Base-by-base conservation (phyloP, 2,888 invertebrate species). In the Cephus runcator region DNA sequence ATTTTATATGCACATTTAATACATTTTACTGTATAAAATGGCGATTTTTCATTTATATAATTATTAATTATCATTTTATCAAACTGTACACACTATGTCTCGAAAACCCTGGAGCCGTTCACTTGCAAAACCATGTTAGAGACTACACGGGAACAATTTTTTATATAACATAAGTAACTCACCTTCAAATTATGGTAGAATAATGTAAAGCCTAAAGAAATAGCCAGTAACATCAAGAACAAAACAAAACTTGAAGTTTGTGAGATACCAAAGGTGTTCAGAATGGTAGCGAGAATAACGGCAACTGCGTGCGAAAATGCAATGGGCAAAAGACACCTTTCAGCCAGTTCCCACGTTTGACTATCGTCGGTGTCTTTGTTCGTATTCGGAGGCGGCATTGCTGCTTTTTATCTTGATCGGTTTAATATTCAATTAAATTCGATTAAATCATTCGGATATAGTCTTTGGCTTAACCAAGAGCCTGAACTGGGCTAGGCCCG, bases 161-260 rank as follows among this genome's bases (percentile, higher is more conserved):
- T 23, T 56, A 56, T 23, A 35, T 12, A 35, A 34, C 74, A 12
- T 34, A 33, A 33, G 11, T 40, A n/a, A 90, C 93, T 93, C 92
- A 96, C 97, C 95, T 96, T 96, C 75, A 97, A 93, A 89, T 96
- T 96, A 88, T 96, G 96, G 92, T 96, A 97, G 92, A 96, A 97
- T 91, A 96, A 93, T 12, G 96, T 95, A 3, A 95, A 95, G 35
- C 96, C 96, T 81, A 95, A 93, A 75, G 95, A 95, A 87, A 96
- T 93, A 75, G 95, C 93, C 73, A 92, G 82, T 89, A 96, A 95
- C 93, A 96, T 94, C 56, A 96, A 94, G 91, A 97, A 97, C 31
- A 97, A 93, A 12, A 96, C 95, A 90, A 97, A 95, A 77, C 96
- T 95, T 12, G 96, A 95, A 81, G 96, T 93, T 87, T 95, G 94